These are phyloP conservation scores for Athalia rosae DNA, from an alignment of 2,888 invertebrate species.

Conservation along the genomic window DNA sequence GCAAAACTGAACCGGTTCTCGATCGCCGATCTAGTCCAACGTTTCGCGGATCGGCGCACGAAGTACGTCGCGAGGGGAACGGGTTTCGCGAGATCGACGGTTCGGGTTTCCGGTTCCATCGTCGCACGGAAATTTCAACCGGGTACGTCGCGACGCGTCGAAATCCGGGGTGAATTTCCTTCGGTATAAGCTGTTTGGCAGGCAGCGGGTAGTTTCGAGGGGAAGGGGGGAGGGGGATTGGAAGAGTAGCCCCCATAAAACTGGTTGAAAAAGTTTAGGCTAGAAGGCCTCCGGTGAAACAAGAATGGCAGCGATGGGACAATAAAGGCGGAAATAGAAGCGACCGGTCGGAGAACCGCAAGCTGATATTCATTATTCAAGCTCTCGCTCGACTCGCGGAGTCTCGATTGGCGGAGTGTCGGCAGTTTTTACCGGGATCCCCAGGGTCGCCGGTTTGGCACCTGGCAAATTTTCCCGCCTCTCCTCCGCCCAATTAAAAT, in stretches of 20 bases:
- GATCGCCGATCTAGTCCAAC: no score
- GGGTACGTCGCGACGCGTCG: no score
- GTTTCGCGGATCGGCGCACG: no score
- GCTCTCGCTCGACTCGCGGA: constrained; percentile 8
- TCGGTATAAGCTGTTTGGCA: no score
- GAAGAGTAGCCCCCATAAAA: constrained; percentile 14
- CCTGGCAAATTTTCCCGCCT: constrained; percentile 23
- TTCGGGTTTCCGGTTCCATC: no score
- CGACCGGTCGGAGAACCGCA: constrained; percentile 13
- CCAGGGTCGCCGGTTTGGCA: not conserved
- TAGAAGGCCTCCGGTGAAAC: constrained; percentile 19
- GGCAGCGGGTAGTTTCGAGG: no score
- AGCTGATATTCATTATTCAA: constrained; percentile 38
- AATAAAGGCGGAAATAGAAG: constrained; percentile 27
- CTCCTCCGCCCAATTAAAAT: constrained; percentile 27
- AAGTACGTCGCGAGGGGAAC: no score
- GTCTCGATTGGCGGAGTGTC: constrained; percentile 34
- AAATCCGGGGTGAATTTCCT: no score
- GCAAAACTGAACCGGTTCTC: no score
- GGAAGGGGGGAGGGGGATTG: no score
- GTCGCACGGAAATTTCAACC: no score
- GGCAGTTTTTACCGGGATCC: not conserved
- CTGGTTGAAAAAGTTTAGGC: constrained; percentile 29
- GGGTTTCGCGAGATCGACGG: no score
- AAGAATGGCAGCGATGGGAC: constrained; percentile 28